These are phyloP conservation scores for Bembecia ichneumoniformis DNA, from an alignment of 2,888 invertebrate species.

Conservation along the genomic window DNA sequence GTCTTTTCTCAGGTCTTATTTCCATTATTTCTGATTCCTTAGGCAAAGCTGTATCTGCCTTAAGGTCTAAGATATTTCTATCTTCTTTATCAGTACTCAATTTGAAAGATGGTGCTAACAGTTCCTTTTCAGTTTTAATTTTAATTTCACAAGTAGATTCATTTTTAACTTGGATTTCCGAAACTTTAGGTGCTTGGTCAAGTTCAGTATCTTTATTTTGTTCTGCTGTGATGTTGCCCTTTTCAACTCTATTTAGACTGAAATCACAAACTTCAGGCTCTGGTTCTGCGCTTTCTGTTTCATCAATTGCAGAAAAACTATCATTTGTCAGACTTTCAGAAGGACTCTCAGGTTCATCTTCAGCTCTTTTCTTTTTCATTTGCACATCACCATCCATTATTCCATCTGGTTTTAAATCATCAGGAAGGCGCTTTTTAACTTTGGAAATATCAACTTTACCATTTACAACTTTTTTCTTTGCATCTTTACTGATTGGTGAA, in stretches of 20 bases:
- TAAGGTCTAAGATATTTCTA: slow-evolving; percentile 48
- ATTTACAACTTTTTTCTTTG: slow-evolving; percentile 58
- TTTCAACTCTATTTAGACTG: slow-evolving; percentile 60
- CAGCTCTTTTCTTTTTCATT: slow-evolving; percentile 67
- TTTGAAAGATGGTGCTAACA: slow-evolving; percentile 43
- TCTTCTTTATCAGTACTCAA: slow-evolving; percentile 48
- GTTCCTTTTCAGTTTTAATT: slow-evolving; percentile 55
- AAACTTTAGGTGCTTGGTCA: slow-evolving; percentile 39
- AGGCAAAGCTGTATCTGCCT: slow-evolving; percentile 41
- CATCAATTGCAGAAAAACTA: slow-evolving; percentile 85
- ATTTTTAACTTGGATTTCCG: slow-evolving; percentile 45
- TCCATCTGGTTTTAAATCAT: slow-evolving; percentile 71
- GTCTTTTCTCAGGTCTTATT: slow-evolving; percentile 27
- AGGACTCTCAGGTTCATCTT: slow-evolving; percentile 80
- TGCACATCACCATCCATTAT: slow-evolving; percentile 74
- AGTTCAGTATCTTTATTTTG: slow-evolving; percentile 47
- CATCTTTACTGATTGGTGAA: slow-evolving; percentile 53
- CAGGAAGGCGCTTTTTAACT: slow-evolving; percentile 73
- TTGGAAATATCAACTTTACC: slow-evolving; percentile 68
- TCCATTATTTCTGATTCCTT: slow-evolving; percentile 33
- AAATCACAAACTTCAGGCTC: slow-evolving; percentile 64
- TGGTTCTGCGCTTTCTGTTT: slow-evolving; percentile 70
- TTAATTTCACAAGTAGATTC: slow-evolving; percentile 41
- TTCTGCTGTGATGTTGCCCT: slow-evolving; percentile 36
- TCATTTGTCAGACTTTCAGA: slow-evolving; percentile 88